Conservation (phyloP, 2,797 vertebrate genomes). For the Okamejei kenojei region DNA sequence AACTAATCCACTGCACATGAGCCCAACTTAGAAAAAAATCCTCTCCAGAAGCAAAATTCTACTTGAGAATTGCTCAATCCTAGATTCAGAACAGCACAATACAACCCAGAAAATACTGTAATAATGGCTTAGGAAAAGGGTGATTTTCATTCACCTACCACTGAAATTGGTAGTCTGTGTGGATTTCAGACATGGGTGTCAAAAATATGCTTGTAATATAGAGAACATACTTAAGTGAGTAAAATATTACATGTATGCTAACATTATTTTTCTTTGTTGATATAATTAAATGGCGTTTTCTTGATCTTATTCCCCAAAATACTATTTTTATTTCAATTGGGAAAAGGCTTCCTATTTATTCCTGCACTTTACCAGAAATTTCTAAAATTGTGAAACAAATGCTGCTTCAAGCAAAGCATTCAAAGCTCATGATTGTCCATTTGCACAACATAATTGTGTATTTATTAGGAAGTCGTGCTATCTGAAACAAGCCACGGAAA, state of each 20-base stretch:
- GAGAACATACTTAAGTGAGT: neutral
- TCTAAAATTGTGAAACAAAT: neutral
- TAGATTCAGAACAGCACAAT: no score
- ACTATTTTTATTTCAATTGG: neutral
- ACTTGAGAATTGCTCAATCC: no score
- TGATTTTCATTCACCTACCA: no score
- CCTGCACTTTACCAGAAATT: neutral
- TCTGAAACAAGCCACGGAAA: neutral
- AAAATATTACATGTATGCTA: neutral
- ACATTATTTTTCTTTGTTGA: neutral
- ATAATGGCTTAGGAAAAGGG: no score
- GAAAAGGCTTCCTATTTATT: neutral
- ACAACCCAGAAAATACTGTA: no score
- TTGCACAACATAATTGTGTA: neutral
- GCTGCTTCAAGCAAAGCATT: neutral
- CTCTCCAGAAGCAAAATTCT: no score
- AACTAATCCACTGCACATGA: no score
- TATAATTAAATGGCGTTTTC: neutral
- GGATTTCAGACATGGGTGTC: no score
- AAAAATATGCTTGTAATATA: neutral
- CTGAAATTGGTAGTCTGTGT: no score
- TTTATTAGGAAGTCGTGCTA: conserved; percentile 23
- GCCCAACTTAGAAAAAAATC: no score
- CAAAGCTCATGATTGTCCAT: neutral
- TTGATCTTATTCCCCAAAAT: neutral